Percentiles rank a stretch among this genome's conserved stretches.
Conservation (phyloP, 2,888 invertebrate genomes). For the Julus scandinavius region DNA sequence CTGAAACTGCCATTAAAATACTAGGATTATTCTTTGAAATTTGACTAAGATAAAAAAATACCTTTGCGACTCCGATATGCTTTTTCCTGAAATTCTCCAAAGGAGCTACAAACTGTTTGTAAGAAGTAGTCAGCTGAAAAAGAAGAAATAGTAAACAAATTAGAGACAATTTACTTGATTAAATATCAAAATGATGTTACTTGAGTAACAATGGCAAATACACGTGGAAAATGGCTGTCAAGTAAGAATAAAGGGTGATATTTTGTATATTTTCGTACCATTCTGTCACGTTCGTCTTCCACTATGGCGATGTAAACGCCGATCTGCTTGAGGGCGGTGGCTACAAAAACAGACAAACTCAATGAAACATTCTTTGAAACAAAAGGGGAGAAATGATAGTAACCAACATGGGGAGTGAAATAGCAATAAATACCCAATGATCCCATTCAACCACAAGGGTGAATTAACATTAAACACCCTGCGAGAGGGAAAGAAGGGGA, state of each 20-base stretch:
- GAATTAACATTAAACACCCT: too few species aligned
- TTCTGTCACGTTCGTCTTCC: slow-evolving; percentile 95
- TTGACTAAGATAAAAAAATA: slow-evolving; percentile 65
- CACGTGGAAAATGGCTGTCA: background rate
- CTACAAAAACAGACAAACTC: slow-evolving; percentile 65
- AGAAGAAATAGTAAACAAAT: background rate
- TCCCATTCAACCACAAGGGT: too few species aligned
- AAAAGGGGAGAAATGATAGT: too few species aligned
- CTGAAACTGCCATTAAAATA: too few species aligned
- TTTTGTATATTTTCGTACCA: slow-evolving; percentile 75
- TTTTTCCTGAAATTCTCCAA: slow-evolving; percentile 93
- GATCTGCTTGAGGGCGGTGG: slow-evolving; percentile 91
- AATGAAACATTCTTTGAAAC: too few species aligned
- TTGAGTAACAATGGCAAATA: slow-evolving; percentile 24
- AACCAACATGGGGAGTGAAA: too few species aligned
- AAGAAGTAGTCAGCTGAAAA: slow-evolving; percentile 87
- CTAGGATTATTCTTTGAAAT: too few species aligned
- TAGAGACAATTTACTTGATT: background rate
- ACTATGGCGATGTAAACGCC: slow-evolving; percentile 89
- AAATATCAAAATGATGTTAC: background rate
- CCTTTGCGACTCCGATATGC: slow-evolving; percentile 95
- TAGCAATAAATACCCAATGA: too few species aligned
- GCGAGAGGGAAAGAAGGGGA: too few species aligned
- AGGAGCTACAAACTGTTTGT: slow-evolving; percentile 92
- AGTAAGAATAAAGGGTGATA: background rate